phyloP scores from a whole-genome alignment of 2,113 vertebrate species.

The Poicephalus gulielmi region DNA sequence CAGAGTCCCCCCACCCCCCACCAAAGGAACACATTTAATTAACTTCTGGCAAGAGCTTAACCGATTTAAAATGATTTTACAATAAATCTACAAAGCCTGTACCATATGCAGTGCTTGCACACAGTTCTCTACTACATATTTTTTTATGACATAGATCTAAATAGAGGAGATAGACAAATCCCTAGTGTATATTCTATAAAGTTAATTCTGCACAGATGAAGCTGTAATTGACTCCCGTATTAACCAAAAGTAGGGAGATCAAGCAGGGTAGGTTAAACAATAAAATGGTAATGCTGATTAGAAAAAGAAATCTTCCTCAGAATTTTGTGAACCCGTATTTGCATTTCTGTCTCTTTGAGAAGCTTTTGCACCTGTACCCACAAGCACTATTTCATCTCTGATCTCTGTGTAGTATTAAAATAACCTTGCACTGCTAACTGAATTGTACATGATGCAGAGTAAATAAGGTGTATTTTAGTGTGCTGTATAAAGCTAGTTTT shows the following conservation, averaged over 20 bases:
- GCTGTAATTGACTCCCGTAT: conserved; percentile 76
- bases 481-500: background rate
- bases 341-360: conserved; percentile 27
- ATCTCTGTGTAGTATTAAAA: conserved; percentile 8
- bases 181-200: conserved; percentile 73
- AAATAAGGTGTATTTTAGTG: background rate
- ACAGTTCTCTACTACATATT: conserved; percentile 45
- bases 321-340: conserved; percentile 31
- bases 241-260: conserved; percentile 74
- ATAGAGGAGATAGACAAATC: conserved; percentile 73
- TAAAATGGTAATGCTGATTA: conserved; percentile 64
- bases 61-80: conserved; percentile 71
- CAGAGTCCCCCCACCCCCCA: background rate
- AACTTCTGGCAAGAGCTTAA: conserved; percentile 71
- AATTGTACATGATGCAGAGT: background rate
- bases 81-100: conserved; percentile 68
- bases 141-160: conserved; percentile 75
- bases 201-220: conserved; percentile 81
- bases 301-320: conserved; percentile 21
- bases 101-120: conserved; percentile 63
- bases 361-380: background rate
- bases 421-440: conserved; percentile 17
- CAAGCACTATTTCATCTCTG: background rate
- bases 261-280: conserved; percentile 63
- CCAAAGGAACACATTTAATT: conserved; percentile 70